Evolutionary conservation across 2,888 invertebrate genomes (phyloP).

Genomic region (Boloria euphrosyne): DNA sequence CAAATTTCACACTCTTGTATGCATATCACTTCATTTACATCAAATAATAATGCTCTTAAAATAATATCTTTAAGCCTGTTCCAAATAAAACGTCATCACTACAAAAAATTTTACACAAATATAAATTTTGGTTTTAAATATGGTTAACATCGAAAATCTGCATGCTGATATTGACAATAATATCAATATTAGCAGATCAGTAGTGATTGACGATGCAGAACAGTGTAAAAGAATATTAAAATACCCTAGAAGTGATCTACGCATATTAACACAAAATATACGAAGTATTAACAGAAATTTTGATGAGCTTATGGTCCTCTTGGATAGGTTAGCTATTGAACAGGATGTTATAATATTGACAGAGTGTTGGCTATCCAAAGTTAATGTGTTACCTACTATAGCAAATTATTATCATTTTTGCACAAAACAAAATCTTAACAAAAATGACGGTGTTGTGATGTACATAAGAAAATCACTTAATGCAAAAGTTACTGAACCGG

Average conservation of each 20-base stretch:
- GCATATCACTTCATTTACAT: too few species aligned
- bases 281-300: constrained; percentile 3
- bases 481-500: background rate
- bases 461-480: background rate
- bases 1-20: too few species aligned
- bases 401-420: background rate
- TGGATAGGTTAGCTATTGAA: background rate
- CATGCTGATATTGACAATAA: background rate
- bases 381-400: background rate
- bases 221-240: background rate
- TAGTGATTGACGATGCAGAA: background rate
- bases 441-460: background rate
- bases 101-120: too few species aligned
- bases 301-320: background rate
- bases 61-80: too few species aligned
- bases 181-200: background rate
- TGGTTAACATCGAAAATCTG: background rate
- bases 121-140: background rate
- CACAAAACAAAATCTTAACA: background rate
- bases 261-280: constrained; percentile 3
- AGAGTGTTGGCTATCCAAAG: constrained; percentile 7
- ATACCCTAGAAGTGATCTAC: background rate
- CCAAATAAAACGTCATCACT: too few species aligned
- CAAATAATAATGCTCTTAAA: too few species aligned
- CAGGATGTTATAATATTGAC: constrained; percentile 4